phyloP scores from a whole-genome alignment of 2,797 vertebrate species.

The Rhinella marina region DNA sequence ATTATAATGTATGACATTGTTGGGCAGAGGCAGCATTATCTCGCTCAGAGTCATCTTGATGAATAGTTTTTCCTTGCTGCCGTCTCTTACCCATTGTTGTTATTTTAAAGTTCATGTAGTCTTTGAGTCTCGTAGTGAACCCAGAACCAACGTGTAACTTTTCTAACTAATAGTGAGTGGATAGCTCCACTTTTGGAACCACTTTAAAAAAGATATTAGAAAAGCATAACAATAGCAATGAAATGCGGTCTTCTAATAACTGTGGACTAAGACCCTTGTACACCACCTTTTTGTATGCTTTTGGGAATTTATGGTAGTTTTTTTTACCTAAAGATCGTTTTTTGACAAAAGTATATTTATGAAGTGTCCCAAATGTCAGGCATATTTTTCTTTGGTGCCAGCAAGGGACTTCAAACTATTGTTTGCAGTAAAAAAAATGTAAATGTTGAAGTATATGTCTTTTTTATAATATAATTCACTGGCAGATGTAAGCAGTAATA shows the following conservation, averaged over 20 bases:
- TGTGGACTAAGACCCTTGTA: not conserved
- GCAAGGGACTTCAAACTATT: too few relatives aligned
- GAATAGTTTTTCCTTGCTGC: slow-evolving; percentile 50
- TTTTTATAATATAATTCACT: not conserved
- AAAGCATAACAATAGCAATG: not conserved
- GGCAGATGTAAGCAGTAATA: not conserved
- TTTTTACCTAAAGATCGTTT: too few relatives aligned
- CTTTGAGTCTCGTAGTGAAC: slow-evolving; percentile 19
- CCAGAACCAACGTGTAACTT: not conserved
- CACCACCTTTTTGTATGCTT: not conserved
- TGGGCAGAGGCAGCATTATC: slow-evolving; percentile 54
- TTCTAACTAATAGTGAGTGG: not conserved
- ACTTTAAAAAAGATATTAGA: not conserved
- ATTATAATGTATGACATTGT: slow-evolving; percentile 50
- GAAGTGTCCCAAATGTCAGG: not conserved
- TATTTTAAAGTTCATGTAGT: slow-evolving; percentile 58
- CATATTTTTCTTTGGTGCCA: too few relatives aligned
- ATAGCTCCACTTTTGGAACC: not conserved
- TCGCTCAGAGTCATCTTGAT: slow-evolving; percentile 56
- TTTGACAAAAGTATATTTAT: too few relatives aligned
- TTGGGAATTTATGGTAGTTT: not conserved
- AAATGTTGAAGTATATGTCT: too few relatives aligned
- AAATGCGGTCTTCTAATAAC: not conserved
- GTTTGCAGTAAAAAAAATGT: too few relatives aligned
- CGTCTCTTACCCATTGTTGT: slow-evolving; percentile 56